Conservation (phyloP, 2,888 invertebrate species). For the Linnaemya vulpina region DNA sequence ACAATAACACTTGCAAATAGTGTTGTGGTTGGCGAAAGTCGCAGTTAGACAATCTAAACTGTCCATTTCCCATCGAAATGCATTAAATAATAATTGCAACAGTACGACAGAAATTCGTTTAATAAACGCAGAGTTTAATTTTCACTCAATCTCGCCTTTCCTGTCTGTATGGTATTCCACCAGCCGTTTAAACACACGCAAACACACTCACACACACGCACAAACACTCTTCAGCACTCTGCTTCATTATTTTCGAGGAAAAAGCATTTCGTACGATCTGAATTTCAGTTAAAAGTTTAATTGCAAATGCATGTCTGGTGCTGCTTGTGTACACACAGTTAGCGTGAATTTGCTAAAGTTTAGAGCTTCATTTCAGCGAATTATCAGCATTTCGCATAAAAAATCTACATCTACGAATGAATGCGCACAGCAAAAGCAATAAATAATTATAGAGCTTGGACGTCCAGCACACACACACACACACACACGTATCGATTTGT, state of each 20-base stretch:
- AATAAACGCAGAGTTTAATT: slow-evolving; percentile 49
- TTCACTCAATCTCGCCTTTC: slow-evolving; percentile 38
- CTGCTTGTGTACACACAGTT: slow-evolving; percentile 70
- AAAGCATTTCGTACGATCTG: slow-evolving; percentile 19
- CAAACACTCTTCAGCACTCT: neutral
- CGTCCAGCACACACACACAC: too few species aligned
- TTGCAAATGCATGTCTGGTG: slow-evolving; percentile 70
- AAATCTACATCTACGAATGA: slow-evolving; percentile 46
- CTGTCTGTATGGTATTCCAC: slow-evolving; percentile 20
- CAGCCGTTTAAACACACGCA: slow-evolving; percentile 14
- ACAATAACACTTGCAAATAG: neutral
- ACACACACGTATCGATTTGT: neutral
- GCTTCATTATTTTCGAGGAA: neutral
- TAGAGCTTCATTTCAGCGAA: slow-evolving; percentile 80
- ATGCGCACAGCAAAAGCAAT: slow-evolving; percentile 41
- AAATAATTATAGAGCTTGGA: slow-evolving; percentile 62
- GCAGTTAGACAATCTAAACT: slow-evolving; percentile 57
- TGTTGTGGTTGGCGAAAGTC: neutral
- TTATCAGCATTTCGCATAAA: slow-evolving; percentile 72
- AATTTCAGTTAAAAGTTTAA: slow-evolving; percentile 54
- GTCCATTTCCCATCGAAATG: slow-evolving; percentile 65
- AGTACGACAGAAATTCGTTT: slow-evolving; percentile 19
- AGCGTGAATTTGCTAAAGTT: slow-evolving; percentile 83
- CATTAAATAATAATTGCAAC: slow-evolving; percentile 68
- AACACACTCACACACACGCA: neutral